Conservation (phyloP, 2,888 invertebrate genomes). For the Coenonympha arcania region DNA sequence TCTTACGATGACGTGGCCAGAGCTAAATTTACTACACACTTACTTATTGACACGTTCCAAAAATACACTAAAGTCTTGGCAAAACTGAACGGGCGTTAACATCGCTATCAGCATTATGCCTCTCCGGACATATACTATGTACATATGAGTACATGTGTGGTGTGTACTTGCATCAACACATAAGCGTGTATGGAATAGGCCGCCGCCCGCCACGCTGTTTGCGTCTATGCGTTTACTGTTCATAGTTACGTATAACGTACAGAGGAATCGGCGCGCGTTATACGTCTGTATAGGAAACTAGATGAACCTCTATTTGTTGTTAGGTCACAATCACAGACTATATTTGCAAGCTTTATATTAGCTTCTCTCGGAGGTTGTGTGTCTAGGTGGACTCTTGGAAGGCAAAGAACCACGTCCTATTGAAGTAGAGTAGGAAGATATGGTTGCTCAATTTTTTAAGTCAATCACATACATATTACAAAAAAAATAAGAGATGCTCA, state of each 20-base stretch:
- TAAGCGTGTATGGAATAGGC: constrained; percentile 21
- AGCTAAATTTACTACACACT: constrained; percentile 71
- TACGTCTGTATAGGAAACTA: constrained; percentile 25
- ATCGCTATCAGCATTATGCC: constrained; percentile 68
- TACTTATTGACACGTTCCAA: constrained; percentile 74
- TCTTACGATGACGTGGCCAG: constrained; percentile 59
- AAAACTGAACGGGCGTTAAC: constrained; percentile 73
- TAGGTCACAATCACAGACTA: too few relatives aligned
- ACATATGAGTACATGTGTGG: constrained; percentile 26
- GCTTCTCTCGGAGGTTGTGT: too few relatives aligned
- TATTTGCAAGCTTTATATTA: too few relatives aligned
- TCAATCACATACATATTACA: too few relatives aligned
- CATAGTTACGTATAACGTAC: constrained; percentile 10
- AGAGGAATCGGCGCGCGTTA: constrained; percentile 24
- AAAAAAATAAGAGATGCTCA: too few relatives aligned
- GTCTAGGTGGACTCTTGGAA: too few relatives aligned
- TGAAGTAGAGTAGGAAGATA: too few relatives aligned
- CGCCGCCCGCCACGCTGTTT: constrained; percentile 31
- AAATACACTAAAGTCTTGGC: constrained; percentile 70
- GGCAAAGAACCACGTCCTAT: too few relatives aligned
- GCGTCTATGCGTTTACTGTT: too few relatives aligned
- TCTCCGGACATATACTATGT: constrained; percentile 30
- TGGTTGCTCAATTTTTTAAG: too few relatives aligned
- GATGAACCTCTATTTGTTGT: constrained; percentile 33
- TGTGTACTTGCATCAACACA: constrained; percentile 22